phyloP scores from a whole-genome alignment of 2,888 invertebrate species.

The Rhingia campestris region DNA sequence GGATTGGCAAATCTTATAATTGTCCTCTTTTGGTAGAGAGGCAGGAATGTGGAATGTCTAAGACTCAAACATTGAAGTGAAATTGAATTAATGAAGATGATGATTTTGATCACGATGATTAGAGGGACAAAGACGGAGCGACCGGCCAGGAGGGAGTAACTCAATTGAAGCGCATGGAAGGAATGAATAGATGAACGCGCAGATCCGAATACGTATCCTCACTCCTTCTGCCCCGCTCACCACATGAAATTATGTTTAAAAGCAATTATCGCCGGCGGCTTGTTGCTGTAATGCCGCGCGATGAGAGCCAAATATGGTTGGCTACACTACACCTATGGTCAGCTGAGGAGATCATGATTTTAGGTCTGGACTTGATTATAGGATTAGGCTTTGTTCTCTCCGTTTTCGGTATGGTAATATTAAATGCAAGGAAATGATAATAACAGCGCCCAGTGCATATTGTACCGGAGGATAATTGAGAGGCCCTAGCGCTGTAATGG shows the following conservation, averaged over 20 bases:
- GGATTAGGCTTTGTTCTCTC: conserved; percentile 49
- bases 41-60: conserved; percentile 14
- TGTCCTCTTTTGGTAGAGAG: conserved; percentile 36
- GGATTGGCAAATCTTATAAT: conserved; percentile 50
- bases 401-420: conserved; percentile 48
- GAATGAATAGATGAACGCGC: conserved; percentile 1
- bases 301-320: conserved; percentile 49
- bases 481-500: neutral
- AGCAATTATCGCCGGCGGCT: conserved; percentile 71
- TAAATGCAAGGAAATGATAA: conserved; percentile 61
- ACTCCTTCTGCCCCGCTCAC: neutral
- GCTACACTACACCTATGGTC: conserved; percentile 57
- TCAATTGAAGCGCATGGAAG: conserved; percentile 5
- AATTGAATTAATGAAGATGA: conserved; percentile 65
- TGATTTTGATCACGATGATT: conserved; percentile 62
- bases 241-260: conserved; percentile 66
- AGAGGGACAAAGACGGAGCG: conserved; percentile 12
- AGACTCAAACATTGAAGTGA: conserved; percentile 36
- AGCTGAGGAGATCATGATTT: conserved; percentile 61
- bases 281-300: conserved; percentile 37
- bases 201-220: conserved; percentile 11
- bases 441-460: conserved; percentile 28
- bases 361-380: conserved; percentile 66
- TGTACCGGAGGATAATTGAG: conserved; percentile 33
- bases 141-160: conserved; percentile 1